Evolutionary conservation across 2,888 invertebrate species (phyloP), one percentile per base, ranked within the genome.

Genomic region (Artemia sinica): DNA sequence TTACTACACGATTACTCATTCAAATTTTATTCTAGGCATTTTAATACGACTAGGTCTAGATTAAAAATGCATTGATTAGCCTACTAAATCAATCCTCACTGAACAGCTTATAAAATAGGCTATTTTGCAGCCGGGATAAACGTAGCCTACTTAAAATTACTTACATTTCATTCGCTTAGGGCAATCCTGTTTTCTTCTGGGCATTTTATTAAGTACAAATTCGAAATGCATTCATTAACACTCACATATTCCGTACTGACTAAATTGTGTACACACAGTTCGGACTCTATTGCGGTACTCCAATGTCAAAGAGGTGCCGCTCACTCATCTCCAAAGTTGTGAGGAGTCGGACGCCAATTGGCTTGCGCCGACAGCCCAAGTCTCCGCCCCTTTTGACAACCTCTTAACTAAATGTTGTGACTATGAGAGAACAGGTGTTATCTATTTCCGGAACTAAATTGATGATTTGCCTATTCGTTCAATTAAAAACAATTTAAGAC

Each of bases 101-200:
- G 28, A 28, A 28, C 28, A 28, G 28, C 28, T 4, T 28, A 28
- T 28, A 28, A 28, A 28, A 28, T 2, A 28, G 28, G 28, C 28
- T 4, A 28, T 28, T 28, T 28, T 2, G 4, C 4, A 28, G 28
- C 28, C 28, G 1, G 4, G 1, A 28, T 28, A 28, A 2, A 28
- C 4, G 28, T 28, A 28, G 4, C 1, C 28, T 2, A 28, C 4
- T 28, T 1, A 58, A 2, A 58, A 12, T 6, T 8, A 75, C 80
- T 81, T 76, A 81, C 81, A 81, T 81, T 80, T 81, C 80, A 81
- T 81, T 72, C 80, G 79, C 78, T 81, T 80, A 72, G 80, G 81
- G 74, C 80, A 80, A 77, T 81, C 79, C 77, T 81, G 81, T 77
- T 81, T 81, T 76, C 80, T 77, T 74, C 81, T 79, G 75, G 80